Evolutionary conservation across 2,888 invertebrate genomes (phyloP).

Genomic region (Drosophila nr. perissopoda): DNA sequence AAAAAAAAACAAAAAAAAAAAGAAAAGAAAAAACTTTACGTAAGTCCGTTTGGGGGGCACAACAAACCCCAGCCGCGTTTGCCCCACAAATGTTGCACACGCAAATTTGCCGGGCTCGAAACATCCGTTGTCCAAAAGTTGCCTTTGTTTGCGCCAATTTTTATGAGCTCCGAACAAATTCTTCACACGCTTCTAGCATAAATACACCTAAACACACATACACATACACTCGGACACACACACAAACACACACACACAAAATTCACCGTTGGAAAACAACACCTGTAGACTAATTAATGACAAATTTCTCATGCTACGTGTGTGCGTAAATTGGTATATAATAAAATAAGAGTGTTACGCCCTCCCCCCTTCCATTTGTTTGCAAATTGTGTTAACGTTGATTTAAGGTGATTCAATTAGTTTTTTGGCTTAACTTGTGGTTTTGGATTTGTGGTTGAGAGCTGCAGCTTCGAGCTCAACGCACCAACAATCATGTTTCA

Average conservation of each 20-base stretch:
- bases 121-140: slow-evolving; percentile 58
- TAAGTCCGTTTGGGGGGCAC: background rate
- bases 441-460: background rate
- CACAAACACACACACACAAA: background rate
- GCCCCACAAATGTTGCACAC: slow-evolving; percentile 63
- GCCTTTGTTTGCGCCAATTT: slow-evolving; percentile 77
- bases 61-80: slow-evolving; percentile 16
- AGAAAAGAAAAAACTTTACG: background rate
- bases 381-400: slow-evolving; percentile 43
- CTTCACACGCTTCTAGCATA: slow-evolving; percentile 44
- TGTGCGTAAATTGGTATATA: slow-evolving; percentile 43
- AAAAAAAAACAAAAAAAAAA: slow-evolving; percentile 31
- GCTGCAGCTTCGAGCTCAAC: slow-evolving; percentile 4
- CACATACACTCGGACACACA: slow-evolving; percentile 13
- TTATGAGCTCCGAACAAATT: slow-evolving; percentile 65
- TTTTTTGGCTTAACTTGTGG: slow-evolving; percentile 14
- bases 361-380: slow-evolving; percentile 26
- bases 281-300: slow-evolving; percentile 76
- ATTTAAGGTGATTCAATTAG: slow-evolving; percentile 47
- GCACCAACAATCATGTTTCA: background rate
- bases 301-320: slow-evolving; percentile 55
- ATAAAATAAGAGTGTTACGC: slow-evolving; percentile 39
- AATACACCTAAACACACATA: slow-evolving; percentile 26
- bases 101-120: slow-evolving; percentile 53
- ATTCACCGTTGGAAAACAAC: slow-evolving; percentile 30